These are phyloP conservation scores for Centrocercus urophasianus DNA, from an alignment of 2,113 vertebrate genomes.

Conservation along the genomic window DNA sequence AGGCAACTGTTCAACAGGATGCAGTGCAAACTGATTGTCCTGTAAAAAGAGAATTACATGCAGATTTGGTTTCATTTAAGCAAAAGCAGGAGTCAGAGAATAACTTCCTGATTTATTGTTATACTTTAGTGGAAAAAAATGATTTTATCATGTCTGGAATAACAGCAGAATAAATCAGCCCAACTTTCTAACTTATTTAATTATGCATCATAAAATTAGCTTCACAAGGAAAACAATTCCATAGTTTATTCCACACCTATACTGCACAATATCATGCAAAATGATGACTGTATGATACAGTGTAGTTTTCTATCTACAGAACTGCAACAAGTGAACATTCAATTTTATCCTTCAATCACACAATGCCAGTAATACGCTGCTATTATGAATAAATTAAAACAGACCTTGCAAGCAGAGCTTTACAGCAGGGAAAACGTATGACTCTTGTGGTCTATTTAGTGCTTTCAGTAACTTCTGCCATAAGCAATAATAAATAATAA, in stretches of 20 bases:
- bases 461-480: neutral
- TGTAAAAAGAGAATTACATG: neutral
- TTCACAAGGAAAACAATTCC: neutral
- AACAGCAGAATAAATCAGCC: neutral
- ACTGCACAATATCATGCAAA: slow-evolving; percentile 3
- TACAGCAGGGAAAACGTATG: neutral
- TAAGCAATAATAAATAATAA: neutral
- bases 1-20: slow-evolving; percentile 3
- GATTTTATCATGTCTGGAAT: neutral
- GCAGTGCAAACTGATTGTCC: neutral
- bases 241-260: neutral
- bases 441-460: neutral
- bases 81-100: neutral
- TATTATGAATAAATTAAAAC: neutral
- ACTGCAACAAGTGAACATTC: neutral
- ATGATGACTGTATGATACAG: neutral
- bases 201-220: slow-evolving; percentile 1
- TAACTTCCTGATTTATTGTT: slow-evolving; percentile 1
- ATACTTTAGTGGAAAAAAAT: neutral
- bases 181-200: slow-evolving; percentile 1
- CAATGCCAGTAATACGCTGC: neutral
- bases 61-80: neutral
- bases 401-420: neutral
- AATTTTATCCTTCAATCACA: neutral
- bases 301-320: neutral